These are phyloP conservation scores for Psittacula echo DNA, from an alignment of 2,797 vertebrate species.

Conservation along the genomic window DNA sequence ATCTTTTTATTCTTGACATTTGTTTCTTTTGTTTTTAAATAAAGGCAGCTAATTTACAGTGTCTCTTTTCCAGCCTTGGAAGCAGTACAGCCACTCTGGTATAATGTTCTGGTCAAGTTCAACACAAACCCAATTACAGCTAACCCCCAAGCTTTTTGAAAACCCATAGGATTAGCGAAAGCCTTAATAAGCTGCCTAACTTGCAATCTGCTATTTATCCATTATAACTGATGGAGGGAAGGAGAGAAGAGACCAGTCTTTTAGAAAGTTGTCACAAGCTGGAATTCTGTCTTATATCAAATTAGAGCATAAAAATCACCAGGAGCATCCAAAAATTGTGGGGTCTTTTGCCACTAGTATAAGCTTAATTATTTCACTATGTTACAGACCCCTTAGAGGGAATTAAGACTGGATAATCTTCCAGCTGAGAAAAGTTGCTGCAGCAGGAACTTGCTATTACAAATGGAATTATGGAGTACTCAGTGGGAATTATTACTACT, in stretches of 20 bases:
- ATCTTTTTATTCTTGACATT: neutral
- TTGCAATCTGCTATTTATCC: neutral
- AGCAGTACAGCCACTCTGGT: neutral
- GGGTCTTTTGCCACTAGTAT: neutral
- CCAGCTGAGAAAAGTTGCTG: neutral
- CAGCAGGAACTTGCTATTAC: neutral
- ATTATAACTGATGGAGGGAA: neutral
- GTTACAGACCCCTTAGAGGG: neutral
- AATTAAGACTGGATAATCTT: neutral
- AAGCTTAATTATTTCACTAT: neutral
- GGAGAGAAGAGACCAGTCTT: neutral
- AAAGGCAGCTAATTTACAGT: neutral
- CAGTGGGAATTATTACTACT: neutral
- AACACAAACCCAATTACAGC: constrained; percentile 22
- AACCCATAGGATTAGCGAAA: neutral
- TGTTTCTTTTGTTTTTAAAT: neutral
- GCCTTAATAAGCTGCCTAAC: neutral
- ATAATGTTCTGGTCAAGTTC: constrained; percentile 17
- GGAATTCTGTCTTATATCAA: neutral
- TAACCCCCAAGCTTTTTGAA: constrained; percentile 9
- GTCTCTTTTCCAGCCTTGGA: neutral
- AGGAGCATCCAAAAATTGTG: neutral
- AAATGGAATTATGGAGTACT: neutral
- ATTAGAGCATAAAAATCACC: neutral
- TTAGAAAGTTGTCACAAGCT: neutral